Conservation (phyloP, 2,797 vertebrate species). For the Hydrophis major region DNA sequence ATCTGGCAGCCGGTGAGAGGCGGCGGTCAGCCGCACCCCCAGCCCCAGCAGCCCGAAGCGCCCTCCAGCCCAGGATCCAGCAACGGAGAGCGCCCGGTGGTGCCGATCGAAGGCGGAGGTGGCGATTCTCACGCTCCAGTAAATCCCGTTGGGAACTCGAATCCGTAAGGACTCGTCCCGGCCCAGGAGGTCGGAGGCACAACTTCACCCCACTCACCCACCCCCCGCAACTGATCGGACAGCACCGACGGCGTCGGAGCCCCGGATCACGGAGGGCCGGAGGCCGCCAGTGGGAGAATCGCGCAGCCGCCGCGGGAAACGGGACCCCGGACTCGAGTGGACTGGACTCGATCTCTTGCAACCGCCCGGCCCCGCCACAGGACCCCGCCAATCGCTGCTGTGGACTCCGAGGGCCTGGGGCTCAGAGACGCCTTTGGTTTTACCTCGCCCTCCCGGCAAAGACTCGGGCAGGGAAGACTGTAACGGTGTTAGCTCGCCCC, state of each 20-base stretch:
- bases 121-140: not conserved
- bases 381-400: not conserved
- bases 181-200: slow-evolving; percentile 21
- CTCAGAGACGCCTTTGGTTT: not conserved
- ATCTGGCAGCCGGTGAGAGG: slow-evolving; percentile 89
- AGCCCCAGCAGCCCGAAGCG: slow-evolving; percentile 56
- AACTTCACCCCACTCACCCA: too few relatives aligned
- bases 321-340: not conserved
- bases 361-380: not conserved
- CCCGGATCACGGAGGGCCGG: not conserved
- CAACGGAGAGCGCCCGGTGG: slow-evolving; percentile 41
- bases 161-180: not conserved
- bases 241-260: not conserved
- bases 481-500: not conserved
- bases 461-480: slow-evolving; percentile 50
- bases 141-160: slow-evolving; percentile 43
- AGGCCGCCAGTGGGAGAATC: not conserved
- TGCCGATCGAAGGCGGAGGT: slow-evolving; percentile 24
- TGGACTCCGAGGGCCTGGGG: not conserved
- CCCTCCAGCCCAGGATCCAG: slow-evolving; percentile 31
- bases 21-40: slow-evolving; percentile 62
- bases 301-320: not conserved
- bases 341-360: not conserved
- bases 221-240: slow-evolving; percentile 14
- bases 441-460: not conserved